These are phyloP conservation scores for Gymnoscelis rufifasciata DNA, from an alignment of 2,888 invertebrate species.

Conservation along the genomic window DNA sequence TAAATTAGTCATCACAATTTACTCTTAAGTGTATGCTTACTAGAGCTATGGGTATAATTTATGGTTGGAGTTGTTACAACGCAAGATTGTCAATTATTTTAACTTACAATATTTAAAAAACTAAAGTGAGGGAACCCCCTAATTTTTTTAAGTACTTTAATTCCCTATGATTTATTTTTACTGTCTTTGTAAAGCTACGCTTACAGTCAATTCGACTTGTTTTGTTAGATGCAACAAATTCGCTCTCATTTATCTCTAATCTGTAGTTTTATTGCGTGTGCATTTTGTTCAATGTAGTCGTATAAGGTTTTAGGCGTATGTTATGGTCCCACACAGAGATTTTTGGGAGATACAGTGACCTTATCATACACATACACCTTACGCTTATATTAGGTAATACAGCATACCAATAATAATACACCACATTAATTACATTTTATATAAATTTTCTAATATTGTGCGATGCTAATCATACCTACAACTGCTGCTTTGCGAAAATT, in stretches of 20 bases:
- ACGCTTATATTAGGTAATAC: conserved; percentile 22
- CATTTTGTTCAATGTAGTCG: conserved; percentile 16
- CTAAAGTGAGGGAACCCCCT: conserved; percentile 49
- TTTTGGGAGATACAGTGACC: conserved; percentile 21
- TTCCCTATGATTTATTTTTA: conserved; percentile 33
- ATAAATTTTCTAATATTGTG: conserved; percentile 37
- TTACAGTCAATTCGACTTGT: not conserved
- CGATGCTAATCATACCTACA: conserved; percentile 38
- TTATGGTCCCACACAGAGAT: conserved; percentile 25
- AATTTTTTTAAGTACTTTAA: conserved; percentile 35
- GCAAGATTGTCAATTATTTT: conserved; percentile 28
- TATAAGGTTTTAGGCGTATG: conserved; percentile 15
- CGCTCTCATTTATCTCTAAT: not conserved
- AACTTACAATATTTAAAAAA: conserved; percentile 32
- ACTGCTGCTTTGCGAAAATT: conserved; percentile 30
- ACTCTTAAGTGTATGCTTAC: conserved; percentile 50
- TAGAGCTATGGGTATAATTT: conserved; percentile 36
- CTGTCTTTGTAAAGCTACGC: conserved; percentile 12
- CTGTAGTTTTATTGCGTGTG: not conserved
- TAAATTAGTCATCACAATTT: conserved; percentile 62
- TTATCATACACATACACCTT: conserved; percentile 20
- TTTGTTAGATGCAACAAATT: not conserved
- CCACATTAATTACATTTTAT: conserved; percentile 36
- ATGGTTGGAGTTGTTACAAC: conserved; percentile 42
- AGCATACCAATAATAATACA: conserved; percentile 29